Evolutionary conservation across 2,113 vertebrate genomes (phyloP), one percentile per base, ranked within the genome.

Genomic region (Mirounga angustirostris): DNA sequence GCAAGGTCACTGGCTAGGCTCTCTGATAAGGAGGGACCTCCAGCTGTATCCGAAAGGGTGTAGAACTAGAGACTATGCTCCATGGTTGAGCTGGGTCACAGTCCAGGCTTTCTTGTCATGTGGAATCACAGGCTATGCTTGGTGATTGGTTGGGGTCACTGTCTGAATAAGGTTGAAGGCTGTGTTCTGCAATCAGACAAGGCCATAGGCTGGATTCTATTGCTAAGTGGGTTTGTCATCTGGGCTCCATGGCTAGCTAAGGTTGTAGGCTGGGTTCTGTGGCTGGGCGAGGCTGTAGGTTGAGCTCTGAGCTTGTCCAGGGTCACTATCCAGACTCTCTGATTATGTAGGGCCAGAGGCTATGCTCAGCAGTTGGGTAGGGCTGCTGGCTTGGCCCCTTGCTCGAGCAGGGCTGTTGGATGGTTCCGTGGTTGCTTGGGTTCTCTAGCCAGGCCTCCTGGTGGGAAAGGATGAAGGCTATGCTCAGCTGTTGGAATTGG

Each of bases 401-500:
- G 21, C n/a, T 61, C 36, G 28, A 87, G n/a, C 59, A 67, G 19
- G 58, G 50, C 50, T 67, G 9, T 56, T 79, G 82, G 71, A 79
- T 67, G 71, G 6, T 61, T 87, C 73, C 21, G 2, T 26, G 73
- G 83, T 50, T 58, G 61, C 63, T 76, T 50, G 52, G 61, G 52
- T 71, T 88, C 74, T 80, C 22, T 30, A 50, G 61, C 61, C 22
- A 50, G 61, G 74, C 40, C 58, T 88, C 30, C 30, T 22, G 36
- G 61, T 50, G 40, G 16, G 36, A 63, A 8, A 4, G 52, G 52
- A 46, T 24, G 36, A 24, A 69, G 54, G 33, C 74, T 22, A n/a
- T 52, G 84, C 16, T 88, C 84, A 94, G 84, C 74, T 94, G 52
- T 88, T 94, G 61, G 61, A 74, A 36, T 36, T 36, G 36, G 84